Evolutionary conservation across 2,113 vertebrate genomes (phyloP).

Genomic region (Grus americana): DNA sequence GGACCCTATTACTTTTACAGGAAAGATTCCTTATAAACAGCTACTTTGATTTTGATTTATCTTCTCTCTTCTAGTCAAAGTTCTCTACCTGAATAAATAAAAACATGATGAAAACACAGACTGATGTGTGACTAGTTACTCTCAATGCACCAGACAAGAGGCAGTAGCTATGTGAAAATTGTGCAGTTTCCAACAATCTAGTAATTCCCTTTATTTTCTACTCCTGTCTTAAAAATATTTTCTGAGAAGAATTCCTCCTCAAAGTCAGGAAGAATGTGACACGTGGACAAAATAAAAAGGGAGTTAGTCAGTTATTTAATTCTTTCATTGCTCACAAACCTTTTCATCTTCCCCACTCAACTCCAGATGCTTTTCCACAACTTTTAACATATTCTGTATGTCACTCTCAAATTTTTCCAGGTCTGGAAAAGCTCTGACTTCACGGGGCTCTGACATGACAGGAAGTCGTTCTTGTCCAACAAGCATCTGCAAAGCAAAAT

Average conservation of each 20-base stretch:
- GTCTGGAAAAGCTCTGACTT: slow-evolving; percentile 59
- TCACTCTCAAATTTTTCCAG: slow-evolving; percentile 81
- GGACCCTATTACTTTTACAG: background rate
- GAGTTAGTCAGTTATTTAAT: background rate
- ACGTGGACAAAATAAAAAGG: background rate
- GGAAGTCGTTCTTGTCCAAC: slow-evolving; percentile 74
- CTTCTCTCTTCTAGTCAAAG: background rate
- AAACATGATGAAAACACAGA: background rate
- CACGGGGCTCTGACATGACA: slow-evolving; percentile 34
- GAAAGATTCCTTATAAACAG: background rate
- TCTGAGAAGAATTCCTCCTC: background rate
- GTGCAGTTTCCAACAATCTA: background rate
- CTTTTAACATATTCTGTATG: slow-evolving; percentile 77
- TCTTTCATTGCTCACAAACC: slow-evolving; percentile 71
- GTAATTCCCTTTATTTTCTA: background rate
- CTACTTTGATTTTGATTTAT: background rate
- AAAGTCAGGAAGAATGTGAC: background rate
- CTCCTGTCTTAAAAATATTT: background rate
- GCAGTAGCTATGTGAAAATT: background rate
- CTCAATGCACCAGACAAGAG: background rate
- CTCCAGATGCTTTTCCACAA: slow-evolving; percentile 81
- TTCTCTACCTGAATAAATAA: background rate
- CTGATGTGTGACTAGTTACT: background rate
- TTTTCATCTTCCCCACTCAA: slow-evolving; percentile 82
- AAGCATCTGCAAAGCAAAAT: slow-evolving; percentile 76